Evolutionary conservation across 2,797 vertebrate species (phyloP), one percentile per base, ranked within the genome.

Genomic region (Cephalopachus bancanus): DNA sequence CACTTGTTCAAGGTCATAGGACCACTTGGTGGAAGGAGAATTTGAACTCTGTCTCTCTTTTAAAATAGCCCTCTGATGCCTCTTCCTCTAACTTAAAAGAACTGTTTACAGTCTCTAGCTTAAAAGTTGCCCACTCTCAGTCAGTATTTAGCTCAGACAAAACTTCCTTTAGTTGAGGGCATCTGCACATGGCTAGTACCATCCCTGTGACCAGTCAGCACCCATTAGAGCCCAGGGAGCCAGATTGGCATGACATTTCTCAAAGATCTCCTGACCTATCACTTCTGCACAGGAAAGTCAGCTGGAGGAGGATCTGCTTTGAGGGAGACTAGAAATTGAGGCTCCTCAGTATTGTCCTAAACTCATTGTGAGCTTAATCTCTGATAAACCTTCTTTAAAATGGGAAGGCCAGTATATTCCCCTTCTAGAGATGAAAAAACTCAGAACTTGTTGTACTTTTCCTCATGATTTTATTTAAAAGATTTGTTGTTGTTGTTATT

Each of bases 391-490:
- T 93, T 94, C 96, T 97, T 94, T 88, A 96, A 93, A 93, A 97
- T n/a, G 60, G 88, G 95, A 84, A 95, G 94, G 96, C 96, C 95
- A 88, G 89, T 90, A 89, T 88, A 89, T 97, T 95, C 88, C 64
- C 91, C 86, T 97, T 97, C 97, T 81, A 51, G 93, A 93, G 79
- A 30, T 67, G 92, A 95, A 97, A 96, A 96, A 24, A 2, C 94
- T 97, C 33, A 4, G 75, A 84, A 76, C 91, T 91, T 97, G 96
- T 0, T 96, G 84, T 92, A 95, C 89, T 97, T 97, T 94, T 98
- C 97, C 98, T 60, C 96, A 97, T 98, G 98, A 75, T 94, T 97
- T 92, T 79, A 84, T 44, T 74, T 62, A 79, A 97, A 80, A 30
- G 74, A 53, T 85, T 95, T 94, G 94, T 96, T 97, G 89, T 86